Conservation (phyloP, 2,888 invertebrate genomes). For the Plutella xylostella region DNA sequence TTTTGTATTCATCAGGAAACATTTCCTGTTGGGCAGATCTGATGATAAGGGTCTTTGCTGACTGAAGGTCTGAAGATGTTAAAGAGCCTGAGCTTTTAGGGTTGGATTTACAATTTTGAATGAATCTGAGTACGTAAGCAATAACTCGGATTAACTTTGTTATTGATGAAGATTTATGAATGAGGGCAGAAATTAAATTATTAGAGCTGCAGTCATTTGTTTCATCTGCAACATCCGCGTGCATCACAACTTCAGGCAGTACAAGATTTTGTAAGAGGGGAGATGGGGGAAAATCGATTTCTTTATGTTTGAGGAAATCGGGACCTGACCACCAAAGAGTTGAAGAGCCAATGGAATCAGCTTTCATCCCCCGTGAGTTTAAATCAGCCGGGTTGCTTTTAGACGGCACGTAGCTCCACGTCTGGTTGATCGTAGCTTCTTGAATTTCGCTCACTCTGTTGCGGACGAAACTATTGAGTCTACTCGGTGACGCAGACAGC, state of each 20-base stretch:
- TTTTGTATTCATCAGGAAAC: no score
- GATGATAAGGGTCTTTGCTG: no score
- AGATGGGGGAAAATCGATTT: neutral
- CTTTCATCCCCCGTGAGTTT: neutral
- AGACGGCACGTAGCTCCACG: constrained; percentile 1
- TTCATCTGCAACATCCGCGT: neutral
- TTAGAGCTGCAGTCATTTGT: neutral
- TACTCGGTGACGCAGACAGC: neutral
- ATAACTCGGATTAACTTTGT: neutral
- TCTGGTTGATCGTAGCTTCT: constrained; percentile 1
- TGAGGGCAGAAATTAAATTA: neutral
- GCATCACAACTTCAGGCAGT: neutral
- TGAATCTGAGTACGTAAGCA: no score
- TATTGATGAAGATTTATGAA: neutral
- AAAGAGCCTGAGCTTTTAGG: no score
- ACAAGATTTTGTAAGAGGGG: neutral
- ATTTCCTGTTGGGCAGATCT: no score
- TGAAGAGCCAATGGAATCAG: neutral
- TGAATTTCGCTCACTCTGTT: constrained; percentile 18
- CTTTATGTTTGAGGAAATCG: neutral
- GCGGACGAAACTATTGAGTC: constrained; percentile 16
- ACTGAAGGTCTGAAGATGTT: no score
- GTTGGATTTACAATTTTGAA: no score
- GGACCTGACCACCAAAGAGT: neutral
- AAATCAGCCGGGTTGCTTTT: constrained; percentile 5